These are phyloP conservation scores for Gobio occitaniae DNA, from an alignment of 2,797 vertebrate species.

Conservation along the genomic window DNA sequence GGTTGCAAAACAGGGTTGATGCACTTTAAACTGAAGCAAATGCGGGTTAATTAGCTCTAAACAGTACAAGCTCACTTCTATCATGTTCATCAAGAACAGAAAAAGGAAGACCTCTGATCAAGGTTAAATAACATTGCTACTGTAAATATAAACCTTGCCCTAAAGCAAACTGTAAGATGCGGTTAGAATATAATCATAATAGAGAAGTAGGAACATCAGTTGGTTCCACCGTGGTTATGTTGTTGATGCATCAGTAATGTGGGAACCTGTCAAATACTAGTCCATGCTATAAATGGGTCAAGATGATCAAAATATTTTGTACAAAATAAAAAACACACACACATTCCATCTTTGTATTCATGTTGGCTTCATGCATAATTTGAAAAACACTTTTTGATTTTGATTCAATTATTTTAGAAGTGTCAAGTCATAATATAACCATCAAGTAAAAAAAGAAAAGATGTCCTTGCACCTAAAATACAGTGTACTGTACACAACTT, in stretches of 20 bases:
- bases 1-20: not conserved
- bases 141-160: not conserved
- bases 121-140: not conserved
- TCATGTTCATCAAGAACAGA: not conserved
- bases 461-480: not conserved
- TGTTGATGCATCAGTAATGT: not conserved
- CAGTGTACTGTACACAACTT: too few species aligned
- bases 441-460: not conserved
- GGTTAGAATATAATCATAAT: not conserved
- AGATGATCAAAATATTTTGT: not conserved
- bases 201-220: not conserved
- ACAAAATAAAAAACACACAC: not conserved
- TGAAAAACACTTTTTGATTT: not conserved
- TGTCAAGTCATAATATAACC: not conserved
- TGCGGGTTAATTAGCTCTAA: slow-evolving; percentile 20
- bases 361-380: not conserved
- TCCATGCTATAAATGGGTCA: not conserved
- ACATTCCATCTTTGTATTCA: too few species aligned
- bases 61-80: slow-evolving; percentile 6
- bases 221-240: not conserved
- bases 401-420: not conserved
- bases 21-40: slow-evolving; percentile 28
- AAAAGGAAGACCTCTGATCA: not conserved
- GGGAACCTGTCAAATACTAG: not conserved
- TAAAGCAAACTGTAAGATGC: not conserved